Conservation (phyloP, 2,797 vertebrate genomes). For the Hemibagrus guttatus region DNA sequence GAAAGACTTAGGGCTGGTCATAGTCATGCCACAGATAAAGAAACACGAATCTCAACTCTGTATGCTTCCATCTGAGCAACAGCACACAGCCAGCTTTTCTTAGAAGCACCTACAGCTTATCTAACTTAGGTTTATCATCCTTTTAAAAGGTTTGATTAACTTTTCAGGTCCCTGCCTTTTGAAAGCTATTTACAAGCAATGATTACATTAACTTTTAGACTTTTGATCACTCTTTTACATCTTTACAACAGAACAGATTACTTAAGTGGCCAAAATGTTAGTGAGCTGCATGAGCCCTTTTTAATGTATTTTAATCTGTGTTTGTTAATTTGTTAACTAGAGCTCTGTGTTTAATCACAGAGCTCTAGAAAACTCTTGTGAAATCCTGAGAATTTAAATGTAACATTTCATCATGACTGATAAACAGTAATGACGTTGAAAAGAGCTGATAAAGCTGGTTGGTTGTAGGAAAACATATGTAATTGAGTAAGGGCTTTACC, state of each 20-base stretch:
- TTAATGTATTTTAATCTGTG: neutral
- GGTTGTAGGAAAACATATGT: neutral
- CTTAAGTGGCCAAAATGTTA: neutral
- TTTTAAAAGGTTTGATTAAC: conserved; percentile 3
- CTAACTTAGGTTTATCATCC: neutral
- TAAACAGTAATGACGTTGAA: neutral
- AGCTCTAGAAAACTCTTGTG: neutral
- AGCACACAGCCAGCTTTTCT: neutral
- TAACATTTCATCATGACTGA: neutral
- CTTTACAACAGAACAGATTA: neutral
- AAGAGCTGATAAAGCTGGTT: neutral
- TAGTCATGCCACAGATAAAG: neutral
- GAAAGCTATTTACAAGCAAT: neutral
- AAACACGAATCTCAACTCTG: neutral
- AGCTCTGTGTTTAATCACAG: neutral
- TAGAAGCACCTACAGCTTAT: neutral
- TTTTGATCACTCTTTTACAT: neutral
- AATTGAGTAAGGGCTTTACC: neutral
- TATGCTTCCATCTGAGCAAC: neutral
- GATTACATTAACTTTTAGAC: conserved; percentile 11
- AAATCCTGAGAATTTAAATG: neutral
- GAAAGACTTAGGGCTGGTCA: neutral
- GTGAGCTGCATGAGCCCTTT: neutral
- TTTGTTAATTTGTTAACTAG: too few relatives aligned
- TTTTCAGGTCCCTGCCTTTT: neutral